Percentiles rank a stretch among this genome's conserved stretches.
phyloP scores from a whole-genome alignment of 2,797 vertebrate genomes.

The Manis pentadactyla region DNA sequence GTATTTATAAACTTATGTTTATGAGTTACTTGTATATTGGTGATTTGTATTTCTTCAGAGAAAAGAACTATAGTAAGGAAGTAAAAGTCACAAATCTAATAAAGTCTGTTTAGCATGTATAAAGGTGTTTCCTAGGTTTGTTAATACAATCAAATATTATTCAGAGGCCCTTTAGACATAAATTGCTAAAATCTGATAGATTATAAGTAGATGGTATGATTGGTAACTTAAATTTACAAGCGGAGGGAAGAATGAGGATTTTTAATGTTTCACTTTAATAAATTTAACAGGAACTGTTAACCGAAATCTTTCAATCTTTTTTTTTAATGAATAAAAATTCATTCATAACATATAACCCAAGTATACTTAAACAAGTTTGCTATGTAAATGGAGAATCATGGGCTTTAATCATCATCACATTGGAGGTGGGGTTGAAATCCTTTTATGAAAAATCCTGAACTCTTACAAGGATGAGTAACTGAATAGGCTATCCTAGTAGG shows the following conservation, averaged over 20 bases:
- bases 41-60: conserved; percentile 8
- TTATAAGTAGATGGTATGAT: background rate
- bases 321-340: background rate
- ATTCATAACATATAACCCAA: background rate
- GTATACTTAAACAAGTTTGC: background rate
- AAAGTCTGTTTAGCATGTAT: background rate
- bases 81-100: background rate
- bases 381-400: background rate
- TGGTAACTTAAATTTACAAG: background rate
- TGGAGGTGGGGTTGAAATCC: background rate
- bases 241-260: background rate
- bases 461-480: background rate
- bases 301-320: background rate
- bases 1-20: background rate
- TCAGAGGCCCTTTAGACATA: background rate
- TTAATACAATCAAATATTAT: background rate
- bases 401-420: background rate
- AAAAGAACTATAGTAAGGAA: conserved; percentile 31
- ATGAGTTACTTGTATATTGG: background rate
- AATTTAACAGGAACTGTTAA: conserved; percentile 2
- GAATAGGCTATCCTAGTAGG: background rate
- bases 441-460: background rate
- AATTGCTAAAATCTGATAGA: conserved; percentile 1
- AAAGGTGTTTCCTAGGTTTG: background rate
- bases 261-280: background rate